Evolutionary conservation across 1,140 invertebrate genomes (phyloP), one percentile per base, ranked within the genome.

Genomic region (Berghia stephanieae): DNA sequence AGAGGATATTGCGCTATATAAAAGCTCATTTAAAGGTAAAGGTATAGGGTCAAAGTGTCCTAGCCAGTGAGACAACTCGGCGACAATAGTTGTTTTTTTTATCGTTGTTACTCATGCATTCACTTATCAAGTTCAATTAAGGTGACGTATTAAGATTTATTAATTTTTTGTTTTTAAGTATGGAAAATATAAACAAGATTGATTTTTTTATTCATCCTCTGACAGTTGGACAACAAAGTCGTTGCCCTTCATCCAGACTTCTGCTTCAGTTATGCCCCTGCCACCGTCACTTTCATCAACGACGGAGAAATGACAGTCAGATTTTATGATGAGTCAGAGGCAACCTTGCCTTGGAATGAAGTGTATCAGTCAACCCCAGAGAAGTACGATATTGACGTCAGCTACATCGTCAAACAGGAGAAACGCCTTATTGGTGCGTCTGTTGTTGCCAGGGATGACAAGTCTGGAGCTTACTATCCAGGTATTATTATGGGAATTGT

Each of bases 251-350:
- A 87, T 68, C 86, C 86, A 18, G 75, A 81, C 49, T 85, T 80
- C 75, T 77, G 75, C 43, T 84, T 80, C 71, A 88, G 86, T 77
- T 88, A 85, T 67, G 83, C 84, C 13, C 86, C 86, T 31, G 86
- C 80, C n/a, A 73, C 78, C n/a, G 81, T 86, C 1, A 38, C 80
- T 31, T 21, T 78, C n/a, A 63, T 81, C 4, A 73, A 79, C 44
- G 69, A 77, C 21, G 31, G 77, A 8, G 79, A 85, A 68, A 63
- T 82, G 2, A 46, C 72, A 27, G 81, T 88, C 3, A 66, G 79
- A 42, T 87, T 86, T 79, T 87, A 84, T 77, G 85, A 88, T 79
- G 83, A 77, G 24, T 69, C 57, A 21, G 60, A 82, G 46, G 69
- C 74, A 6, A 24, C 36, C 34, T 67, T 87, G 36, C 34, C 79